These are phyloP conservation scores for Lampris megalopsis DNA, from an alignment of 2,113 vertebrate genomes.

Conservation along the genomic window DNA sequence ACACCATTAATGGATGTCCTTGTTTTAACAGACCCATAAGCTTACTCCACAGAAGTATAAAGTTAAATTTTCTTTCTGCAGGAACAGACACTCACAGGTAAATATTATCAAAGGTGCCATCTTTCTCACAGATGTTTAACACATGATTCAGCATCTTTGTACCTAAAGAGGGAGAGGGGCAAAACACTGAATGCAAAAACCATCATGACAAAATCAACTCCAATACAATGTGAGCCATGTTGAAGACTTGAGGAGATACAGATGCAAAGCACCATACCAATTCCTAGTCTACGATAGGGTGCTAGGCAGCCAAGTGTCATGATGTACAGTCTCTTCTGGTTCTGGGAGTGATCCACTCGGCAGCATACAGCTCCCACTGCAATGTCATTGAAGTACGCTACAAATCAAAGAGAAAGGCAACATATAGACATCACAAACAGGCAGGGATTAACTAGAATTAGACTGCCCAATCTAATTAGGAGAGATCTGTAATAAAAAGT, in stretches of 20 bases:
- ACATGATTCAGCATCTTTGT: constrained; percentile 99
- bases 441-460: background rate
- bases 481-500: too few species aligned
- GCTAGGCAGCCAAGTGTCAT: constrained; percentile 99
- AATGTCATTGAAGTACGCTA: constrained; percentile 99
- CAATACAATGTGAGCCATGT: background rate
- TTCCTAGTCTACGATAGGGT: constrained; percentile 98
- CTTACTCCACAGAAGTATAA: background rate
- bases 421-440: background rate
- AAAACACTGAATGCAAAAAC: constrained; percentile 3
- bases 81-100: constrained; percentile 92
- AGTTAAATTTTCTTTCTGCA: background rate
- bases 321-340: constrained; percentile 99
- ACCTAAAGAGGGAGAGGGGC: constrained; percentile 80
- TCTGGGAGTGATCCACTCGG: constrained; percentile 98
- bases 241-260: background rate
- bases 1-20: background rate
- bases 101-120: constrained; percentile 99
- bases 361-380: constrained; percentile 99
- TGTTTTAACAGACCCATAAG: background rate
- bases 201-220: background rate
- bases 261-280: constrained; percentile 84
- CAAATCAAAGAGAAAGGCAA: constrained; percentile 19
- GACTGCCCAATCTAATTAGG: too few species aligned
- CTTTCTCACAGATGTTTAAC: constrained; percentile 99